These are phyloP conservation scores for Muscidifurax raptorellus DNA, from an alignment of 1,140 invertebrate genomes.

Conservation along the genomic window DNA sequence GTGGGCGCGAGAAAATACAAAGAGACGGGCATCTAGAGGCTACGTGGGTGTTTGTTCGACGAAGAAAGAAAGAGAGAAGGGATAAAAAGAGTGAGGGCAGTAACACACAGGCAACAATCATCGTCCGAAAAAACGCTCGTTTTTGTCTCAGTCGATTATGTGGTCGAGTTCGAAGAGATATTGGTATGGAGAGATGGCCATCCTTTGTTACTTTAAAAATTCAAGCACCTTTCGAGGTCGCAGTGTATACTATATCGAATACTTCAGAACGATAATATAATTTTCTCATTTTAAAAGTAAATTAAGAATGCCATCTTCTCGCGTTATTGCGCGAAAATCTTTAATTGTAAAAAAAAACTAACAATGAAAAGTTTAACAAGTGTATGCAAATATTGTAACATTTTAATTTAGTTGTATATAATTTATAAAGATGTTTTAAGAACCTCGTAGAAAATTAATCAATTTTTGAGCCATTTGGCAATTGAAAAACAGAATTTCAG, in stretches of 20 bases:
- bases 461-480: too few relatives aligned
- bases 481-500: too few relatives aligned
- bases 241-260: not conserved
- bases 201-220: not conserved
- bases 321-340: too few relatives aligned
- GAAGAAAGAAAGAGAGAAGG: constrained; percentile 3
- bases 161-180: not conserved
- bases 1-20: constrained; percentile 27
- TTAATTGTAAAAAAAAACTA: too few relatives aligned
- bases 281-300: not conserved
- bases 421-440: too few relatives aligned
- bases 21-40: constrained; percentile 25
- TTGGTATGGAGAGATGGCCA: not conserved
- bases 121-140: constrained; percentile 63
- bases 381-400: too few relatives aligned
- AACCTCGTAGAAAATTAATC: too few relatives aligned
- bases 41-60: constrained; percentile 1
- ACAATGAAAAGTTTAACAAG: too few relatives aligned
- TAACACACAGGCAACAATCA: constrained; percentile 70
- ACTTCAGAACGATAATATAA: too few relatives aligned
- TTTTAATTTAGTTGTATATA: too few relatives aligned
- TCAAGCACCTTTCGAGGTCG: not conserved
- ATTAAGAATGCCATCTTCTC: not conserved
- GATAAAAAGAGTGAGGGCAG: constrained; percentile 38
- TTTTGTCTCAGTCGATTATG: constrained; percentile 34